Evolutionary conservation across 2,113 vertebrate genomes (phyloP), one percentile per base, ranked within the genome.

Genomic region (Ranitomeya imitator): DNA sequence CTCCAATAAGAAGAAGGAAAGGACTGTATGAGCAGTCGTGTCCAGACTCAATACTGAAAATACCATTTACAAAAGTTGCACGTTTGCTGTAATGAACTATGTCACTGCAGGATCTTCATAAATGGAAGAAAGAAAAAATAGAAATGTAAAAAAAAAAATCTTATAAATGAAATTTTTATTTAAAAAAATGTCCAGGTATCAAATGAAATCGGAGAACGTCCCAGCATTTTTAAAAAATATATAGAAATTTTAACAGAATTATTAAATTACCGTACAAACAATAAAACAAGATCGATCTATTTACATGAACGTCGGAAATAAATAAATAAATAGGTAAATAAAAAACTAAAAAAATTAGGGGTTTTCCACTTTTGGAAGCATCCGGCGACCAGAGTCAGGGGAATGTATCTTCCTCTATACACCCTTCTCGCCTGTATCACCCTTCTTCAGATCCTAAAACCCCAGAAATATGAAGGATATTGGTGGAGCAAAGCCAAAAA

Each of bases 131-230:
- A 67, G 21, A 23, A 9, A 16, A 60, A 13, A 60, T 60, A 60
- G 15, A 15, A 16, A 60, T 14, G 13, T 60, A 16, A 60, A 15
- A 16, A 15, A 76, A 45, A 15, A 76, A 60, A 2, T 71, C 14
- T 85, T 26, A 54, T 19, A 85, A 85, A 85, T 57, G 71, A 85
- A 85, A 77, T 77, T 55, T 85, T 85, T 85, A 77, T 85, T 85
- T 60, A 23, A 77, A 85, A 83, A 85, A 77, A 57, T 57, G 23
- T 74, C 52, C 54, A 85, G 16, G 23, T 85, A 59, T 59, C 54
- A 85, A 85, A 85, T 60, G 21, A 85, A 85, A 85, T 55, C 7
- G 11, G 76, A 13, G 0, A 85, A 74, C 54, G 57, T 77, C 76
- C 71, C 57, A 61, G 71, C 21, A 85, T 76, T 61, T 85, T 60